phyloP scores from a whole-genome alignment of 2,113 vertebrate species.

The Eulemur macaco region DNA sequence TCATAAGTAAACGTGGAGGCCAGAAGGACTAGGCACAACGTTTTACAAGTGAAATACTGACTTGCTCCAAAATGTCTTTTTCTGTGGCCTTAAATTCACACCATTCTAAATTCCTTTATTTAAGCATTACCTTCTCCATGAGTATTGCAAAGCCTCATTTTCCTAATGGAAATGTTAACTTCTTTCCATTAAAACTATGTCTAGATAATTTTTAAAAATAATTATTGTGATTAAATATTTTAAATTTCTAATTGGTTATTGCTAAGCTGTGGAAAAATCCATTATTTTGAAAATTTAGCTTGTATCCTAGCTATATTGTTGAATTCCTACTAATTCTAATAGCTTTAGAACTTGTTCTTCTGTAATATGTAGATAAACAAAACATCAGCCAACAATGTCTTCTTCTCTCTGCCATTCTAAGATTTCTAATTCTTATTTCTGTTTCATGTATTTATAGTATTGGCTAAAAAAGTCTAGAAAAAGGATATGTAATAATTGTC shows the following conservation, averaged over 20 bases:
- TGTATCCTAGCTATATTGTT: background rate
- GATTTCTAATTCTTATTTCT: background rate
- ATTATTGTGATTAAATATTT: background rate
- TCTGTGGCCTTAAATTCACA: background rate
- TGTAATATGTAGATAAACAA: background rate
- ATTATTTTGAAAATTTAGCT: constrained; percentile 24
- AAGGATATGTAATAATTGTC: background rate
- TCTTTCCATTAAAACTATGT: background rate
- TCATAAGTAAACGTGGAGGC: background rate
- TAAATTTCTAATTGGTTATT: background rate
- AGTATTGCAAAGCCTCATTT: background rate
- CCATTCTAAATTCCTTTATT: background rate
- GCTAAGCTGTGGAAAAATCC: background rate
- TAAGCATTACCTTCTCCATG: background rate
- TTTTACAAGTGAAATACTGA: background rate
- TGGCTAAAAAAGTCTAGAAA: background rate
- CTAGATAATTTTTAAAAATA: background rate
- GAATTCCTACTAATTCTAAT: background rate
- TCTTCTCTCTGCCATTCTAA: background rate
- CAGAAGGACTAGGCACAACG: background rate
- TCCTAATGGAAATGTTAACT: background rate
- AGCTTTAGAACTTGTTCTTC: background rate
- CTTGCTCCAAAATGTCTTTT: background rate
- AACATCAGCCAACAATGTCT: background rate
- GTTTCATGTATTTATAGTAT: background rate